Base-by-base conservation (phyloP, 2,113 vertebrate species). In the Agelaius tricolor region DNA sequence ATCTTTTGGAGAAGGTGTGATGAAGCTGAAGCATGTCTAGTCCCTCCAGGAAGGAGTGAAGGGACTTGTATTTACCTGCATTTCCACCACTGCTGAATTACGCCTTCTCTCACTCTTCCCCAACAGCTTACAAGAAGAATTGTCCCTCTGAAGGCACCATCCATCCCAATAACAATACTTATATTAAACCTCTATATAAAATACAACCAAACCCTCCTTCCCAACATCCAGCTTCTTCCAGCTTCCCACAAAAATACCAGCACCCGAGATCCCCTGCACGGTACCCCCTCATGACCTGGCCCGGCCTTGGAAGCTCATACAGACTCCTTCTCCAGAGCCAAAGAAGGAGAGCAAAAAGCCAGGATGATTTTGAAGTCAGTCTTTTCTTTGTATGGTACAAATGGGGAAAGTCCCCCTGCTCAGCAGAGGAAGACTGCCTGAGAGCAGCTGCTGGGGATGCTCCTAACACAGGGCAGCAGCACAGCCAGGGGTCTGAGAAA, bases 1-100 rank as follows among this genome's bases (percentile, higher is more conserved):
- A 18, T 10, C 28, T 62, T 49, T 24, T 22, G 10, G 39, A 44
- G 31, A 87, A 66, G 62, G 58, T 33, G 35, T 1, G 6, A 27
- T 58, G 61, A 72, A 61, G 61, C 33, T 87, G 61, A 89, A 78
- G n/a, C 1, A 0, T 27, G 14, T 28, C 66, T 72, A 19, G 58
- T 79, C 41, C 59, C 28, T 61, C 19, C 33, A 74, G 63, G 61
- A 76, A 83, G 2, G 28, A 49, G 31, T 0, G 1, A 58, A 90
- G 26, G 37, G n/a, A 58, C 26, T 54, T 33, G 10, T 31, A 73
- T 73, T 66, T 54, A 82, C 74, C 39, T 76, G 26, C 6, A 6
- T 30, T 43, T 0, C 2, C 33, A 43, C 35, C 0, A 0, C 37
- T 71, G 49, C 19, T 0, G 1, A 76, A 46, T 55, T 46, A 51